Evolutionary conservation across 2,888 invertebrate species (phyloP).

Genomic region (Phrixothrix hirtus): DNA sequence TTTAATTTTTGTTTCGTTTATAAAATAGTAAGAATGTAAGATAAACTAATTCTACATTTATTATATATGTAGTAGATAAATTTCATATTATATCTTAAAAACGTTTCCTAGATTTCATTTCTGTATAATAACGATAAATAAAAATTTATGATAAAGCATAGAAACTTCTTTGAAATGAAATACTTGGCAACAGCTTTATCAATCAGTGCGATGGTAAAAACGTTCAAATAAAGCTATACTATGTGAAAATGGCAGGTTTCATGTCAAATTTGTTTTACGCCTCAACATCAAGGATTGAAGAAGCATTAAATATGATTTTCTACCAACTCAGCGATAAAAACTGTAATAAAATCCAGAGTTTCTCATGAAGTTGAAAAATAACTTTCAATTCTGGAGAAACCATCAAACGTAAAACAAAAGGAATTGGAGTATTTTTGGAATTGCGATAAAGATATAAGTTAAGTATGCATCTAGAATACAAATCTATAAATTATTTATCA

Average conservation of each 20-base stretch:
- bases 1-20: too few relatives aligned
- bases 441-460: background rate
- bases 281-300: slow-evolving; percentile 23
- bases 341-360: slow-evolving; percentile 21
- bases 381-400: slow-evolving; percentile 7
- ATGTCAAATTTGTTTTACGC: slow-evolving; percentile 16
- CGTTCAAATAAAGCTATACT: slow-evolving; percentile 19
- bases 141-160: too few relatives aligned
- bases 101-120: too few relatives aligned
- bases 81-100: too few relatives aligned
- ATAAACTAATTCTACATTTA: too few relatives aligned
- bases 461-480: background rate
- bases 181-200: slow-evolving; percentile 18
- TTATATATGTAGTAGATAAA: too few relatives aligned
- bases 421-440: slow-evolving; percentile 7
- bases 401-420: slow-evolving; percentile 18
- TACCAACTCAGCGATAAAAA: slow-evolving; percentile 29
- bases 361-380: slow-evolving; percentile 21
- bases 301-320: slow-evolving; percentile 30
- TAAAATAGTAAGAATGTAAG: too few relatives aligned
- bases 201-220: slow-evolving; percentile 16
- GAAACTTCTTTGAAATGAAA: too few relatives aligned
- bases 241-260: slow-evolving; percentile 10
- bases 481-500: background rate
- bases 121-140: too few relatives aligned